These are phyloP conservation scores for Drosophila simulans DNA, from an alignment of 1,140 invertebrate genomes.

Conservation along the genomic window DNA sequence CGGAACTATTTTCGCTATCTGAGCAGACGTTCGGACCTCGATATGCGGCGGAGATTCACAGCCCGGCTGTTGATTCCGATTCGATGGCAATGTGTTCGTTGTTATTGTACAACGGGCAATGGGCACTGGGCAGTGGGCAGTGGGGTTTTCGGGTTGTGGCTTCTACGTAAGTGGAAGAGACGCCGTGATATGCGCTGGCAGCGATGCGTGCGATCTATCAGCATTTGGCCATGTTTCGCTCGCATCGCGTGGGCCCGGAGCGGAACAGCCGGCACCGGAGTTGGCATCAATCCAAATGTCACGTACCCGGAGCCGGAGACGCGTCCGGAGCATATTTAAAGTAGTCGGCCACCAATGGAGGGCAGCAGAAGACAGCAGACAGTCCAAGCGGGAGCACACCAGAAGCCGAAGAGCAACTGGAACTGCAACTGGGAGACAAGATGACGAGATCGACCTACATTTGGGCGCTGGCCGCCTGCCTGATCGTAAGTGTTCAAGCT, in stretches of 20 bases:
- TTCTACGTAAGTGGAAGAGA: slow-evolving; percentile 58
- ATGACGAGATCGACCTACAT: slow-evolving; percentile 77
- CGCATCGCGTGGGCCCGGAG: slow-evolving; percentile 55
- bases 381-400: slow-evolving; percentile 66
- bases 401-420: slow-evolving; percentile 50
- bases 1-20: slow-evolving; percentile 71
- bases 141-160: slow-evolving; percentile 40
- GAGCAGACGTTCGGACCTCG: slow-evolving; percentile 58
- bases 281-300: slow-evolving; percentile 66
- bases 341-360: slow-evolving; percentile 55
- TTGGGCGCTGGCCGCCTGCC: slow-evolving; percentile 74
- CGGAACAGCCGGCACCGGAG: slow-evolving; percentile 52
- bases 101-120: not conserved
- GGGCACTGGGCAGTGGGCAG: not conserved
- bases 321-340: slow-evolving; percentile 78
- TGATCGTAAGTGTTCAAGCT: slow-evolving; percentile 72
- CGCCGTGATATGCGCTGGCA: slow-evolving; percentile 65
- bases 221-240: slow-evolving; percentile 70
- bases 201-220: slow-evolving; percentile 66
- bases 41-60: slow-evolving; percentile 61
- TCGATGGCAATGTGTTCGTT: slow-evolving; percentile 5
- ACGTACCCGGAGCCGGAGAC: slow-evolving; percentile 58
- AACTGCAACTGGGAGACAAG: slow-evolving; percentile 63
- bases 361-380: slow-evolving; percentile 76
- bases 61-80: slow-evolving; percentile 52